Evolutionary conservation across 1,140 invertebrate species (phyloP), one percentile per base, ranked within the genome.

Genomic region (Cataglyphis hispanica): DNA sequence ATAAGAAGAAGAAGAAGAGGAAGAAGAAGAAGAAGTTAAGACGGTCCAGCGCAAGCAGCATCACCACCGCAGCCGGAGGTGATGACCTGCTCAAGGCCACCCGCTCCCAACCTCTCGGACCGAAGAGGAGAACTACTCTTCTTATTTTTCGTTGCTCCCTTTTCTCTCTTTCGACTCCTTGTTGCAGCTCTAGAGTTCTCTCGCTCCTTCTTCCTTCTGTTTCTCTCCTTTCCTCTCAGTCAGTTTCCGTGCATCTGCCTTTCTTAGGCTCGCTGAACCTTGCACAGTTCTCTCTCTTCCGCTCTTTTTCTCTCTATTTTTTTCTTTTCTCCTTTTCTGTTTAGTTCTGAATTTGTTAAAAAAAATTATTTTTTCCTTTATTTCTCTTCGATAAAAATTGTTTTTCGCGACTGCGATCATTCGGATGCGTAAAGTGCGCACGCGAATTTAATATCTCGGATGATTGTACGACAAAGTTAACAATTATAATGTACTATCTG

Each of bases 31-130:
- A 92, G 92, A 94, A 93, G 93, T 93, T 92, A 92, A 93, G 93
- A 93, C 91, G 91, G 92, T 92, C 91, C 90, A 91, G 86, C 90
- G 78, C 83, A 84, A 66, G 91, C 91, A 92, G 87, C 89, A 89
- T 92, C 89, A 84, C 87, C 77, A 84, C 64, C 87, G 86, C 91
- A 86, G 87, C 90, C 93, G 93, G 93, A 94, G 93, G 93, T 94
- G 93, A 94, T 94, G 93, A 94, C 93, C 93, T 94, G 93, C 93
- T 94, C 93, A 94, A 94, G 93, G 93, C 93, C 93, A 94, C 92
- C 93, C 93, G 92, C 93, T 94, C 91, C 89, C 91, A 92, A 91
- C 87, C 89, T 90, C 90, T 89, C 85, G 70, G 75, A 86, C 86
- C 75, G 84, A 84, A 78, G 69, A 87, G 80, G 85, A 88, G 88